Percentiles rank a stretch among this genome's conserved stretches.
phyloP scores from a whole-genome alignment of 1,140 invertebrate species.

The Camponotus vicinus region DNA sequence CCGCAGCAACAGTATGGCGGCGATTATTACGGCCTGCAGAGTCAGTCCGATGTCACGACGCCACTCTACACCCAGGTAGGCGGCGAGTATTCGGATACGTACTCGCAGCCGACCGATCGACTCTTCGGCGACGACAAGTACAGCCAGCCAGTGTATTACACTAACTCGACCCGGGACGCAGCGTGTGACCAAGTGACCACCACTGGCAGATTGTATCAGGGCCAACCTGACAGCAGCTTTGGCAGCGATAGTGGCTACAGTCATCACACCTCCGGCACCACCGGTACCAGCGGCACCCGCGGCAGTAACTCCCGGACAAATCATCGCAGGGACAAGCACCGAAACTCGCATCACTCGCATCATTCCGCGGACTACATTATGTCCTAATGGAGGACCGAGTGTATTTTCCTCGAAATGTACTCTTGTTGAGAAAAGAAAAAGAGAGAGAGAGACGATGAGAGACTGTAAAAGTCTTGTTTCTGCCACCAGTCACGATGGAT shows the following conservation, averaged over 20 bases:
- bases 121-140: slow-evolving; percentile 81
- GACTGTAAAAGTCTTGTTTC: neutral
- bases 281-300: slow-evolving; percentile 80
- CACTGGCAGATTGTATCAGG: slow-evolving; percentile 80
- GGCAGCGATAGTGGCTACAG: slow-evolving; percentile 91
- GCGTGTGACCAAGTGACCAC: slow-evolving; percentile 63
- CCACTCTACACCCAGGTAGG: slow-evolving; percentile 77
- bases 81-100: slow-evolving; percentile 71
- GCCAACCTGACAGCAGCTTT: slow-evolving; percentile 87
- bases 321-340: slow-evolving; percentile 82
- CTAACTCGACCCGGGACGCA: slow-evolving; percentile 66
- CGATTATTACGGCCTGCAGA: slow-evolving; percentile 79
- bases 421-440: neutral
- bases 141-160: slow-evolving; percentile 76
- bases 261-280: slow-evolving; percentile 88
- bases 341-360: slow-evolving; percentile 81
- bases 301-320: slow-evolving; percentile 78
- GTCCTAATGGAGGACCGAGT: slow-evolving; percentile 74
- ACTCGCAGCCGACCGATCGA: slow-evolving; percentile 73
- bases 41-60: slow-evolving; percentile 70
- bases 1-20: slow-evolving; percentile 32
- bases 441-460: neutral
- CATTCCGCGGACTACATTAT: slow-evolving; percentile 82
- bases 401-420: neutral
- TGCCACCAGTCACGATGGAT: neutral